Evolutionary conservation across 1,140 invertebrate genomes (phyloP).

Genomic region (Neuroterus valhalla): DNA sequence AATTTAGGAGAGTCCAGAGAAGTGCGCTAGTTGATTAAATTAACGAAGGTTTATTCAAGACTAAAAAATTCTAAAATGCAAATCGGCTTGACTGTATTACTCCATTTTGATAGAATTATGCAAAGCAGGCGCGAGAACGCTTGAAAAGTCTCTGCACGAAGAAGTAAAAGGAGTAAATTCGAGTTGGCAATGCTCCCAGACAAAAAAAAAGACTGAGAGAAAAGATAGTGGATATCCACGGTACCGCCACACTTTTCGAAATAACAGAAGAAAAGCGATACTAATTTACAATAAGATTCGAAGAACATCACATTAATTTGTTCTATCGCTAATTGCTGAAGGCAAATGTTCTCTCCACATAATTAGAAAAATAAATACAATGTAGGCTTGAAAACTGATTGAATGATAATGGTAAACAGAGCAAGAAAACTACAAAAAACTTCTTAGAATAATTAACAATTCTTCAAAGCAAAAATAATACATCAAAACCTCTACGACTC

Average conservation of each 20-base stretch:
- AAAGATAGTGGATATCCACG: not conserved
- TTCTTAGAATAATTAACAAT: too few relatives aligned
- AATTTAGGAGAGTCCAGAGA: not conserved
- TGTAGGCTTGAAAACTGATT: too few relatives aligned
- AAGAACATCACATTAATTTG: not conserved
- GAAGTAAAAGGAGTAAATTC: conserved; percentile 39
- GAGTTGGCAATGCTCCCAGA: conserved; percentile 41
- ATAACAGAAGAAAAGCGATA: not conserved
- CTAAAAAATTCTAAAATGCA: conserved; percentile 11
- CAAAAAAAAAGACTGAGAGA: conserved; percentile 3
- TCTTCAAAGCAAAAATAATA: too few relatives aligned
- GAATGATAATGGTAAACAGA: too few relatives aligned
- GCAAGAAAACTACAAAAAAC: too few relatives aligned
- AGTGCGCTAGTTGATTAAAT: conserved; percentile 39
- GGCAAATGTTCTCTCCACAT: not conserved
- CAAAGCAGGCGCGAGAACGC: conserved; percentile 16
- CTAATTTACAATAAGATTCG: not conserved
- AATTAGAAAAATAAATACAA: too few relatives aligned
- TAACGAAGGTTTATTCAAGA: conserved; percentile 36
- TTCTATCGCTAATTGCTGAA: not conserved
- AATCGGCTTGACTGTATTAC: conserved; percentile 24
- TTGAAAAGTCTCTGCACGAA: conserved; percentile 25
- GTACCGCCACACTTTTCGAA: not conserved
- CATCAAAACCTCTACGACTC: too few relatives aligned
- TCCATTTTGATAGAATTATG: conserved; percentile 23